Base-by-base conservation (phyloP, 2,113 vertebrate genomes). In the Gasterosteus aculeatus region DNA sequence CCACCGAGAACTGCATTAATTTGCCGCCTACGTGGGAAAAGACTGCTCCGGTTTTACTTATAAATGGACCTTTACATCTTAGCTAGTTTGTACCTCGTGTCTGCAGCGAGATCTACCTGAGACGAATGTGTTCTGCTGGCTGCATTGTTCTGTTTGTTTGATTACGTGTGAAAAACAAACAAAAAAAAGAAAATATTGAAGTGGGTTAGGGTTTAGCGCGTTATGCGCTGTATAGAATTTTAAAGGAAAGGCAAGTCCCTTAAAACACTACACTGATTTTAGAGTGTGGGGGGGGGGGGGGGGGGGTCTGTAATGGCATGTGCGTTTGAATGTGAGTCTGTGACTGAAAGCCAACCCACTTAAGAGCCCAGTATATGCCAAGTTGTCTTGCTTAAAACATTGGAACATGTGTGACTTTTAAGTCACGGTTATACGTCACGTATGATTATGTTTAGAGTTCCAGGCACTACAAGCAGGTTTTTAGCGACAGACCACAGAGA, bases 251-350 rank as follows among this genome's bases (percentile, higher is more conserved):
- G 67, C 22, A 62, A 71, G 57, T 73, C 65, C 65, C 39, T 68
- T 11, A 77, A 82, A 85, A 87, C 89, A 90, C 88, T 90, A 90
- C 79, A 83, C 71, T 82, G 77, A 78, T 66, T 61, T 58, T 39
- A 72, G 42, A 65, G 33, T 10, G 16, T n/a, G n/a, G n/a, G n/a
- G n/a, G n/a, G n/a, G n/a, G n/a, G 31, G 26, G 26, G 31, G 26
- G 26, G 18, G 8, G 22, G 22, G 22, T 72, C 51, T 82, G 18
- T 83, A 54, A 77, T 67, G 46, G 42, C 59, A 49, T 69, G 39
- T 68, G 58, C 11, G 1, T 82, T 62, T 71, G 64, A 79, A 70
- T 84, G 85, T 79, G 67, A 68, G 49, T 38, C 6, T 78, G 22
- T 22, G 65, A 72, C 58, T 72, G 49, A 49, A 77, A 69, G 72